These are phyloP conservation scores for Arothron firmamentum DNA, from an alignment of 2,113 vertebrate species.

Conservation along the genomic window DNA sequence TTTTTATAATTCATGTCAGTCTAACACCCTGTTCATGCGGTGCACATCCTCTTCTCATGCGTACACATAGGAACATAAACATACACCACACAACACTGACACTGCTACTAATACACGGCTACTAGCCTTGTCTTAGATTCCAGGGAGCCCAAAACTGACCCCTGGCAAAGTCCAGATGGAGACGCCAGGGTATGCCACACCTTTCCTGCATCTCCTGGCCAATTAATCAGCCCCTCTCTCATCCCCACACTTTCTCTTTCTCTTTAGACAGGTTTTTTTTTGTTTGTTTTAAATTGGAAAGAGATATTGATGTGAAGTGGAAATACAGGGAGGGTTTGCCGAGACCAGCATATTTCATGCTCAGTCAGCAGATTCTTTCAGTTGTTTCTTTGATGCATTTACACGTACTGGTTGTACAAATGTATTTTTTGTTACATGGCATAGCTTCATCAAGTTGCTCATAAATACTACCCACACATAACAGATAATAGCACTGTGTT, in stretches of 20 bases:
- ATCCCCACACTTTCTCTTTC: constrained; percentile 6
- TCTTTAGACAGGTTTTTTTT: no score
- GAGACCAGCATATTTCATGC: no score
- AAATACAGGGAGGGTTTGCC: no score
- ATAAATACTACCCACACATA: neutral
- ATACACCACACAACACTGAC: constrained; percentile 2
- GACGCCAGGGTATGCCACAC: constrained; percentile 44
- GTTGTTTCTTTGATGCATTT: no score
- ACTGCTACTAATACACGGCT: constrained; percentile 26
- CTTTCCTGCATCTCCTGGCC: constrained; percentile 32
- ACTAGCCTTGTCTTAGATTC: constrained; percentile 44
- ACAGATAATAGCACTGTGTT: constrained; percentile 15
- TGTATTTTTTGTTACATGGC: no score
- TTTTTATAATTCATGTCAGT: constrained; percentile 26
- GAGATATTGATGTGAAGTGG: no score
- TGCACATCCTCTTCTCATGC: constrained; percentile 5
- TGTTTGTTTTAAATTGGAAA: no score
- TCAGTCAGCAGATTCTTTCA: no score
- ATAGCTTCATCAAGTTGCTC: no score
- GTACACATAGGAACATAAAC: constrained; percentile 12
- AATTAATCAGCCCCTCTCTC: constrained; percentile 26
- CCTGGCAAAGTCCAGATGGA: constrained; percentile 60
- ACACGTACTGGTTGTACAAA: no score
- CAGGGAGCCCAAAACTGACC: constrained; percentile 51
- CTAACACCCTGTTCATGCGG: constrained; percentile 15